Percentiles rank a stretch among this genome's conserved stretches.
These are phyloP conservation scores for Megaleporinus macrocephalus DNA, from an alignment of 2,113 vertebrate genomes.

Conservation along the genomic window DNA sequence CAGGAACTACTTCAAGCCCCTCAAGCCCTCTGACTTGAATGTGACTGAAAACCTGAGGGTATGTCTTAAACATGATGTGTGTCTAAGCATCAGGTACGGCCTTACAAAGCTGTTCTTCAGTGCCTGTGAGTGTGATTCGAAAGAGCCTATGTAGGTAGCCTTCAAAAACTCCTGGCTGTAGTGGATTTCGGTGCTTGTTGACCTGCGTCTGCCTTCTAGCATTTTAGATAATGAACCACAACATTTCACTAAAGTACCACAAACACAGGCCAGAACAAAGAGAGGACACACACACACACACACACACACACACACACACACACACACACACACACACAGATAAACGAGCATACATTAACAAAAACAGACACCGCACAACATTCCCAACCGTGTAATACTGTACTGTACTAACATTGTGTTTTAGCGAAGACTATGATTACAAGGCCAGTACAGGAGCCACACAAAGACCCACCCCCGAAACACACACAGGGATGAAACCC, in stretches of 20 bases:
- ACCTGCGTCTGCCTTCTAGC: neutral
- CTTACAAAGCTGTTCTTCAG: too few relatives aligned
- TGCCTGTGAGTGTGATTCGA: too few relatives aligned
- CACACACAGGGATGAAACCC: constrained; percentile 10
- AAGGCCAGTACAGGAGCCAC: neutral
- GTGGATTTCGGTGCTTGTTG: too few relatives aligned
- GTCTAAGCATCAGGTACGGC: too few relatives aligned
- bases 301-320: too few relatives aligned
- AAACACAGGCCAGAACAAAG: neutral
- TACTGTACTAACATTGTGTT: constrained; percentile 21
- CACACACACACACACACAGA: neutral
- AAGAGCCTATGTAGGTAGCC: too few relatives aligned
- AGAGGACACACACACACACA: too few relatives aligned
- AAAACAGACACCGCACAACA: neutral
- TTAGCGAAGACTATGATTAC: constrained; percentile 11
- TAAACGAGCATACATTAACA: neutral
- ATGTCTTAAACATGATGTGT: too few relatives aligned
- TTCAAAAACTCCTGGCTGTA: too few relatives aligned
- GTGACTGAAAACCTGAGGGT: too few relatives aligned
- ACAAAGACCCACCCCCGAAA: neutral
- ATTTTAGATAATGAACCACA: neutral
- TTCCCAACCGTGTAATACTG: constrained; percentile 29
- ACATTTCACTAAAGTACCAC: neutral
- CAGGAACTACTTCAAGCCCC: too few relatives aligned
- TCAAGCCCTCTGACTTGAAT: too few relatives aligned